Conservation (phyloP, 1,140 invertebrate genomes). For the Telenomus remus region DNA sequence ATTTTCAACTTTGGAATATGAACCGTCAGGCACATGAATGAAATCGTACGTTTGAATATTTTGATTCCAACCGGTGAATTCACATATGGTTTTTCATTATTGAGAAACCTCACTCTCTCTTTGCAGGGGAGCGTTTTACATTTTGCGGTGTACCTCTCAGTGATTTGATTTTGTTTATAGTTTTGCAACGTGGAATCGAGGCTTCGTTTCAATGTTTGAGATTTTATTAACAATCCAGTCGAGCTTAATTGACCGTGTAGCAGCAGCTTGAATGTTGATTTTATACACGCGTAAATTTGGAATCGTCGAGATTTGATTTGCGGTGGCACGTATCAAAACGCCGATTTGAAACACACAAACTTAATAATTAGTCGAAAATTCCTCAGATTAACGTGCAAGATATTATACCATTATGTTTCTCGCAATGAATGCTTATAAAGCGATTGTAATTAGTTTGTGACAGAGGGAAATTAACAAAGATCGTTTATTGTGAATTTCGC, state of each 20-base stretch:
- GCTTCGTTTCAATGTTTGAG: background rate
- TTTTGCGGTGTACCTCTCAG: background rate
- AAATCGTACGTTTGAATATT: too few species aligned
- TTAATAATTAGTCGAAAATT: conserved; percentile 40
- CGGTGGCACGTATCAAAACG: too few species aligned
- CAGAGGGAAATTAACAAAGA: conserved; percentile 56
- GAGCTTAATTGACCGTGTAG: background rate
- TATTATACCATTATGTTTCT: conserved; percentile 37
- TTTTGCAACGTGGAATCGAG: background rate
- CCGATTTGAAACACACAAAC: conserved; percentile 24
- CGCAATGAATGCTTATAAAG: conserved; percentile 34
- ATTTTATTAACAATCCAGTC: background rate
- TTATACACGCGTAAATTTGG: background rate
- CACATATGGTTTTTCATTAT: background rate
- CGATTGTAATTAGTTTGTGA: conserved; percentile 57
- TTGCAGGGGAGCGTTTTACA: background rate
- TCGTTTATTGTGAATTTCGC: conserved; percentile 51
- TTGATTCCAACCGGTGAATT: background rate
- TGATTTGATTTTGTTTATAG: background rate
- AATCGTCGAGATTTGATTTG: conserved; percentile 16
- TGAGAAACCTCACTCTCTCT: background rate
- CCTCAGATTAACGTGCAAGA: conserved; percentile 34
- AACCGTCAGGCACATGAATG: too few species aligned
- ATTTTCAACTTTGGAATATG: too few species aligned
- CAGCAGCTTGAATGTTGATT: background rate